These are phyloP conservation scores for Ursus arctos DNA, from an alignment of 2,113 vertebrate genomes.

Conservation along the genomic window DNA sequence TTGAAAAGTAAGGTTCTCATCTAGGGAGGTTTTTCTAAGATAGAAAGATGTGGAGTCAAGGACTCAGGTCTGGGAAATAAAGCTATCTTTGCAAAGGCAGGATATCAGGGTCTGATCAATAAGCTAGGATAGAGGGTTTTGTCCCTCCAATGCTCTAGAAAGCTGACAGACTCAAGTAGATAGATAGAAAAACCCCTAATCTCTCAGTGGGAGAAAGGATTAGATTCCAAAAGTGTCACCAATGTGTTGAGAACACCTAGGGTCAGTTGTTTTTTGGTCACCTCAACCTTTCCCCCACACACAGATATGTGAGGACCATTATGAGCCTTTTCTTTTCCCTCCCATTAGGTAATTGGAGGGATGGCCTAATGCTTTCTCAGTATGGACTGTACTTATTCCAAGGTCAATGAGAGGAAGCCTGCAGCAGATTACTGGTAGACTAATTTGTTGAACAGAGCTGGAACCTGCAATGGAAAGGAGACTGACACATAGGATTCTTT, in stretches of 20 bases:
- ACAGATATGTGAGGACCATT: background rate
- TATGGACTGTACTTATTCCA: background rate
- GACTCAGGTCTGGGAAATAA: background rate
- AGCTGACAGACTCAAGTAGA: background rate
- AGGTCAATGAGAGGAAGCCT: constrained; percentile 1
- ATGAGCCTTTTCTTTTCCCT: background rate
- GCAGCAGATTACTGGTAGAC: background rate
- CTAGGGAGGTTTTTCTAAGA: constrained; percentile 17
- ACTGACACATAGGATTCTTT: constrained; percentile 34
- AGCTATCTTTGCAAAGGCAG: background rate
- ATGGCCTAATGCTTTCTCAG: background rate
- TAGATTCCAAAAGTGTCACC: background rate
- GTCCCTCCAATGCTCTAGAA: background rate
- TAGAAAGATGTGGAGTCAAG: background rate
- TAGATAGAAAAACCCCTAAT: background rate
- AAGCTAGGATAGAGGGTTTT: background rate
- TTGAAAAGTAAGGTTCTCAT: constrained; percentile 8
- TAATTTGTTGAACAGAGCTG: constrained; percentile 35
- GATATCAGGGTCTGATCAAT: background rate
- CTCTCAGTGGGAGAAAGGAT: background rate
- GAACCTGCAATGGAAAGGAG: background rate
- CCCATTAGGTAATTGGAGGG: background rate
- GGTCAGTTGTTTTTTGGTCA: background rate
- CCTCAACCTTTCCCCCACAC: background rate
- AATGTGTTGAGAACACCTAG: background rate